A percentile compares a stretch with the other conserved stretches of the same genome.
These are phyloP conservation scores for Scleropages formosus DNA, from an alignment of 2,797 vertebrate genomes.

Conservation along the genomic window DNA sequence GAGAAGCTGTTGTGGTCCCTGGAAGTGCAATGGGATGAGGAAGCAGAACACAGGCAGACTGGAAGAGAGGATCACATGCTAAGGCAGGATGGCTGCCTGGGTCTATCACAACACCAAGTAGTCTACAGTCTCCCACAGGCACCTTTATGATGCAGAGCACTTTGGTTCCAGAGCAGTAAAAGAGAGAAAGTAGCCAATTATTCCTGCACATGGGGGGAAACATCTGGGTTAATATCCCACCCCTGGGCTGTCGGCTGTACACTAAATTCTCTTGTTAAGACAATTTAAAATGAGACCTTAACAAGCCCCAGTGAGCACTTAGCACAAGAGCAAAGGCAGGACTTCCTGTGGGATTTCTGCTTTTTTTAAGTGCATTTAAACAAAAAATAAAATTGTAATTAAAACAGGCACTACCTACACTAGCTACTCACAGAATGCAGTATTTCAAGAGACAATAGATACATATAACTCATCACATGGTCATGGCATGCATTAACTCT, in stretches of 20 bases:
- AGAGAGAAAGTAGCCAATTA: conserved; percentile 48
- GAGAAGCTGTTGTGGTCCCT: not conserved
- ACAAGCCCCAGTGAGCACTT: conserved; percentile 55
- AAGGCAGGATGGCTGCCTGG: not conserved
- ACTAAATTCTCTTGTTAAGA: conserved; percentile 64
- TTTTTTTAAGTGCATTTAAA: conserved; percentile 60
- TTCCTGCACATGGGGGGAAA: conserved; percentile 53
- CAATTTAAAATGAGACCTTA: conserved; percentile 57
- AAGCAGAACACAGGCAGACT: conserved; percentile 39
- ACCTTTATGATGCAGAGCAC: conserved; percentile 16
- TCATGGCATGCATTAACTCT: conserved; percentile 1
- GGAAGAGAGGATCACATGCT: conserved; percentile 6
- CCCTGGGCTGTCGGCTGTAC: conserved; percentile 58
- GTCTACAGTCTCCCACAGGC: conserved; percentile 15
- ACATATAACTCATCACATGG: not conserved
- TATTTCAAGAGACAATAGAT: not conserved
- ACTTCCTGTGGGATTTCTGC: conserved; percentile 52
- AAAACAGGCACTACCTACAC: not conserved
- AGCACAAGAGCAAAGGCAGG: conserved; percentile 52
- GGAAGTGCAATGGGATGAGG: conserved; percentile 31
- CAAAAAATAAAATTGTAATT: conserved; percentile 18
- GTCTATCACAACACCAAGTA: conserved; percentile 12
- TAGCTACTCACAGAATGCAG: not conserved
- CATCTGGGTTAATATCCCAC: conserved; percentile 61
- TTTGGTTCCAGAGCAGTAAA: conserved; percentile 27